Evolutionary conservation across 92 coral and sea anemone species (phyloP), one percentile per base, ranked within the genome.

Genomic region (Epizoanthus fatuus): DNA sequence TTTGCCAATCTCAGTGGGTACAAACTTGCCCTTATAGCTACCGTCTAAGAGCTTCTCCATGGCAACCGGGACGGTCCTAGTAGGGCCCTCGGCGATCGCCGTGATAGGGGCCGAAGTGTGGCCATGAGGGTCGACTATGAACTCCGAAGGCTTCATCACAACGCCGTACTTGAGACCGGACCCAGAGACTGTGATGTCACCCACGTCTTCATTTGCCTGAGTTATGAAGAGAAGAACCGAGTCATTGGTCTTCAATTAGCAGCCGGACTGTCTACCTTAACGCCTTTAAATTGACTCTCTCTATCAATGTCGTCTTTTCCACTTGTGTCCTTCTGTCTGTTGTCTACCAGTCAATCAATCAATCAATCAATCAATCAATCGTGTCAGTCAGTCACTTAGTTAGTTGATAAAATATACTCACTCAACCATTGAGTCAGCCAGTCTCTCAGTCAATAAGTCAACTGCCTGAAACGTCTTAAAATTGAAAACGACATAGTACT

Each of bases 1-100:
- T 79, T 96, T 98, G 9, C 99, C 99, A 72, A 93, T 79, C 66
- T 96, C 99, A 55, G 92, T 91, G 12, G 99, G 95, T 19, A 86
- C 88, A 77, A 93, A 96, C 35, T 80, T 80, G 7, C 93, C 98
- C 57, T 81, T 84, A 73, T 91, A 94, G 15, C 76, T 84, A n/a
- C 99, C 99, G 79, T 89, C 91, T 44, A 58, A 74, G 22, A 66
- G 85, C 49, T 67, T 79, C 45, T 81, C 92, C 64, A 89, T 83
- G 52, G 77, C 86, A 63, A 87, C 90, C 10, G 93, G 86, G 52
- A 91, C 90, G 39, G 93, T 86, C 42, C 82, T 81, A 3, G 94
- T 89, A 6, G 99, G 98, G 11, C 98, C 97, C 29, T 94, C 95
- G 40, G 92, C 95, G 12, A 58, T 87, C 5, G 98, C 99, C 9